A percentile compares a stretch with the other conserved stretches of the same genome.
Evolutionary conservation across 2,888 invertebrate genomes (phyloP).

Genomic region (Didymodactylos carnosus): DNA sequence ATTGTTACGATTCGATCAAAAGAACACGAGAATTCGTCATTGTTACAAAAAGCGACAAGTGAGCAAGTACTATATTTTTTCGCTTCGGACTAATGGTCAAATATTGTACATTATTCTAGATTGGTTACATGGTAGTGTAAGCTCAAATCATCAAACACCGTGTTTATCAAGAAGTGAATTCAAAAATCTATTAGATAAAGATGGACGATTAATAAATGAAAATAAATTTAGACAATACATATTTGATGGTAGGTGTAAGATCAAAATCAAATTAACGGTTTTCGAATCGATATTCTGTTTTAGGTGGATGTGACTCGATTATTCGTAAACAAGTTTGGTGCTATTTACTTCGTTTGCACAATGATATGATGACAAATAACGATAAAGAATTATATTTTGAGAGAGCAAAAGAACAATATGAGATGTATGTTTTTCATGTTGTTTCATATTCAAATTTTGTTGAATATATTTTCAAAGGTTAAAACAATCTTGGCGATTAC

Average conservation of each 20-base stretch:
- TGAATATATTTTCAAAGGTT: not conserved
- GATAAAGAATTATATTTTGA: not conserved
- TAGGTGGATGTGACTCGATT: conserved; percentile 74
- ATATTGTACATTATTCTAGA: not conserved
- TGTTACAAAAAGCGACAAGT: not conserved
- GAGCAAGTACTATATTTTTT: not conserved
- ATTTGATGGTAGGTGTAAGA: too few relatives aligned
- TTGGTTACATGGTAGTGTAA: not conserved
- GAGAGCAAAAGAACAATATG: not conserved
- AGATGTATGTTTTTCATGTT: too few relatives aligned
- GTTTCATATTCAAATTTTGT: not conserved
- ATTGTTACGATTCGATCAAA: not conserved
- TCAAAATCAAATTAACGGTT: too few relatives aligned
- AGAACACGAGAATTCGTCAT: not conserved
- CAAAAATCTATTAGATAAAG: not conserved
- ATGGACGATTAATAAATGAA: conserved; percentile 3
- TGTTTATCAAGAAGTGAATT: not conserved
- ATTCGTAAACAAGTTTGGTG: conserved; percentile 74
- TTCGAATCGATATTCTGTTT: too few relatives aligned
- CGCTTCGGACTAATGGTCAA: too few relatives aligned
- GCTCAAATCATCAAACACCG: not conserved
- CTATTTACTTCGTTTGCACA: conserved; percentile 73
- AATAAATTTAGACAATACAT: conserved; percentile 6
- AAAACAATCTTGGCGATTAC: not conserved
- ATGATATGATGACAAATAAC: conserved; percentile 42